Base-by-base conservation (phyloP, 2,797 vertebrate species). In the Antennarius maculatus region DNA sequence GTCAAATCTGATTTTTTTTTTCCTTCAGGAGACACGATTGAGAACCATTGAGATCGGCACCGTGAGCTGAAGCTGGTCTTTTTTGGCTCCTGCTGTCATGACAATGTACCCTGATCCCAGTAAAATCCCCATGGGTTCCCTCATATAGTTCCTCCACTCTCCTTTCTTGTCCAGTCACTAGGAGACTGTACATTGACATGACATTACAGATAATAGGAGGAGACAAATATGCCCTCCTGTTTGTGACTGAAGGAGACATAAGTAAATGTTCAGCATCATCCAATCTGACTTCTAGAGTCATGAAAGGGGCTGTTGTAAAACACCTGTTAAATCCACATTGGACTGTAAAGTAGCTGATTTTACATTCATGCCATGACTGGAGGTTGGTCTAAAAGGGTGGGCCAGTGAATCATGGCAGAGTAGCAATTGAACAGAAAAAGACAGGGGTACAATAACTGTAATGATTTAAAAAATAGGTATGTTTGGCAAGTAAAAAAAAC, bases 241-340 rank as follows among this genome's bases (percentile, higher is more conserved):
- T 74, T 37, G 0, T 68, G 69, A 62, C 81, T 43, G 1, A 46
- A 27, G 67, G 78, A 73, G 73, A 72, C 54, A 4, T n/a, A n/a
- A 12, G 70, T 71, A 71, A 84, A 86, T 80, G 83, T 81, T 81
- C 64, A 69, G 16, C 52, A 23, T 83, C 67, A 87, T 87, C 69
- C 71, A 80, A 79, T 78, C 71, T 86, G 85, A 86, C 80, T 81
- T 57, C 61, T 54, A 51, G 60, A 66, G 41, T 69, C 70, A 65
- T 55, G 67, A 31, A 15, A 56, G 64, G 61, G 72, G 62, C 66
- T 62, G 66, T 15, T 79, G 70, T 73, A 74, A 77, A 83, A 77
- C 66, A 82, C 76, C 77, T 85, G 76, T 63, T 81, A 75, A 80
- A 81, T 69, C 59, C 66, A 76, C 59, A 79, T 59, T 5, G 4